Evolutionary conservation across 2,888 invertebrate genomes (phyloP).

Genomic region (Loripinus fragilis): DNA sequence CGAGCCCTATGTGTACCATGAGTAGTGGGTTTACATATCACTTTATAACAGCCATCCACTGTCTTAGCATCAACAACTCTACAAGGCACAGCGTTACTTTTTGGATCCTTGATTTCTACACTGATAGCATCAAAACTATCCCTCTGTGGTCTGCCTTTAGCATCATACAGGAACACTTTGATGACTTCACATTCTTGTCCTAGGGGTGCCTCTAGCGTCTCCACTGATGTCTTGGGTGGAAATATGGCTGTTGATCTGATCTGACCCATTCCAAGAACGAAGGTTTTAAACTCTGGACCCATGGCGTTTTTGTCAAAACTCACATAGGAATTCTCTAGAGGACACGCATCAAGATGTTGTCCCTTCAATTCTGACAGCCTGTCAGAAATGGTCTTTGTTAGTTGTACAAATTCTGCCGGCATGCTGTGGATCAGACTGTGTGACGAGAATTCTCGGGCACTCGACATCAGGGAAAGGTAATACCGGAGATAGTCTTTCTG

Average conservation of each 20-base stretch:
- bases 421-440: conserved; percentile 63
- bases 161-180: conserved; percentile 62
- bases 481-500: conserved; percentile 60
- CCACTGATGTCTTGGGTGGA: conserved; percentile 65
- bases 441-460: conserved; percentile 60
- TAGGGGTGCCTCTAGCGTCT: conserved; percentile 62
- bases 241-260: conserved; percentile 65
- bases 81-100: conserved; percentile 56
- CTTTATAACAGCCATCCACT: conserved; percentile 64
- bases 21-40: conserved; percentile 56
- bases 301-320: conserved; percentile 60
- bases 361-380: conserved; percentile 54
- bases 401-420: conserved; percentile 63
- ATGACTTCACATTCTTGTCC: conserved; percentile 63
- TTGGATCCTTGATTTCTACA: conserved; percentile 61
- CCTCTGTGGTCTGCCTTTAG: conserved; percentile 61
- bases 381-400: conserved; percentile 56
- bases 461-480: conserved; percentile 59
- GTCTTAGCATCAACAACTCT: conserved; percentile 61
- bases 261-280: conserved; percentile 61
- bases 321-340: conserved; percentile 63
- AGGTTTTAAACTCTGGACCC: conserved; percentile 62
- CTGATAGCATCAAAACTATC: conserved; percentile 63
- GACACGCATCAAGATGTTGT: conserved; percentile 59
- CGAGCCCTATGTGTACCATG: conserved; percentile 59